Base-by-base conservation (phyloP, 2,888 invertebrate genomes). In the Anorthoa munda region DNA sequence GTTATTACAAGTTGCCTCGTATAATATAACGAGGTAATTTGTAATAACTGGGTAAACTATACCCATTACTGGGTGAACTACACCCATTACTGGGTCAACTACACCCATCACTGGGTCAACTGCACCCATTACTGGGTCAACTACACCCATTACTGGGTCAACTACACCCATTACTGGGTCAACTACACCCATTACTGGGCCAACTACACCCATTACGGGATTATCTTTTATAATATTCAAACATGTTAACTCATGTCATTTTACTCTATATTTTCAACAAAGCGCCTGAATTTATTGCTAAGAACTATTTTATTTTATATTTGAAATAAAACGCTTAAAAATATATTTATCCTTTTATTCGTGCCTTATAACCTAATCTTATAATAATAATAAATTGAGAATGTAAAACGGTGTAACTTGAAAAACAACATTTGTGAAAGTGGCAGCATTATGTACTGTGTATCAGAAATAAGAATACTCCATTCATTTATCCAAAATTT, bases 291-390 rank as follows among this genome's bases (percentile, higher is more conserved):
- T 26, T 39, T 48, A 39, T 39, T n/a, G n/a, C 12, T 31, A 77
- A 23, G 53, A 48, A 69, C 4, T 53, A 13, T 31, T 48, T 26
- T 46, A n/a, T 23, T 59, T 0, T 61, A 18, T 55, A 46, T 39
- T 31, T 17, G 12, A 83, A 81, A 83, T 72, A 80, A 80, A 81
- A 82, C 48, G 2, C 26, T 15, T 12, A 45, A 45, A 31, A 66
- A 58, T 39, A 53, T 83, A 67, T 70, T 82, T 80, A 3, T 70
- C 18, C 50, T 85, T 93, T 93, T 90, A 92, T 91, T 93, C 88
- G 94, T 94, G 94, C 90, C 94, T 94, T 94, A 94, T 64, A 87
- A 83, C 65, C 87, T 88, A 89, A 75, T 86, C 86, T 83, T 86
- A 85, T 53, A 84, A 81, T 84, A 84, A 81, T 84, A 88, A 79